Evolutionary conservation across 1,140 invertebrate species (phyloP).

Genomic region (Aricia agestis): DNA sequence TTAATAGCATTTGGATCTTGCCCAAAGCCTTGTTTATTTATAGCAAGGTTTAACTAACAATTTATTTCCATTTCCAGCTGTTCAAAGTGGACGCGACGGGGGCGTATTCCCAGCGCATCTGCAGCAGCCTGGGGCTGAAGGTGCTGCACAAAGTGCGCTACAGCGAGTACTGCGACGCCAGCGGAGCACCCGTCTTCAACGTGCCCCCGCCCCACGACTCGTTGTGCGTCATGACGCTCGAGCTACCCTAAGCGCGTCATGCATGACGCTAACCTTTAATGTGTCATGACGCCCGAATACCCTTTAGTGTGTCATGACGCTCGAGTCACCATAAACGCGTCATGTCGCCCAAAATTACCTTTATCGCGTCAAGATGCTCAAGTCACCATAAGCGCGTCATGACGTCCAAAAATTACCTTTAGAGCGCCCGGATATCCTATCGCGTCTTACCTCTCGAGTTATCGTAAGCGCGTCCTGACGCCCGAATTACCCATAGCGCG

Average conservation of each 20-base stretch:
- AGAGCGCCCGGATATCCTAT: too few relatives aligned
- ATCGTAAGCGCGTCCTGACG: too few relatives aligned
- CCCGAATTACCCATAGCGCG: too few relatives aligned
- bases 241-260: slow-evolving; percentile 35
- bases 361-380: too few relatives aligned
- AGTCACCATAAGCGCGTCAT: too few relatives aligned
- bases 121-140: slow-evolving; percentile 80
- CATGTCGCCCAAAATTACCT: too few relatives aligned
- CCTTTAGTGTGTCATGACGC: background rate
- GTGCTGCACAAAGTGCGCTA: slow-evolving; percentile 81
- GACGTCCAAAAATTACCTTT: too few relatives aligned
- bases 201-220: slow-evolving; percentile 64
- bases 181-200: slow-evolving; percentile 53
- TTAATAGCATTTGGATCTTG: too few relatives aligned
- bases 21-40: too few relatives aligned
- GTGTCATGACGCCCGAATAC: too few relatives aligned
- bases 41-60: background rate
- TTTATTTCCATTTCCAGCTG: slow-evolving; percentile 70
- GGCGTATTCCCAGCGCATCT: slow-evolving; percentile 85
- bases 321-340: too few relatives aligned
- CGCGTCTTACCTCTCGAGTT: too few relatives aligned
- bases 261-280: background rate
- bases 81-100: slow-evolving; percentile 88
- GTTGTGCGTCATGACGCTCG: slow-evolving; percentile 58
- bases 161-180: slow-evolving; percentile 79